These are phyloP conservation scores for Uria aalge DNA, from an alignment of 2,113 vertebrate genomes.

Conservation along the genomic window DNA sequence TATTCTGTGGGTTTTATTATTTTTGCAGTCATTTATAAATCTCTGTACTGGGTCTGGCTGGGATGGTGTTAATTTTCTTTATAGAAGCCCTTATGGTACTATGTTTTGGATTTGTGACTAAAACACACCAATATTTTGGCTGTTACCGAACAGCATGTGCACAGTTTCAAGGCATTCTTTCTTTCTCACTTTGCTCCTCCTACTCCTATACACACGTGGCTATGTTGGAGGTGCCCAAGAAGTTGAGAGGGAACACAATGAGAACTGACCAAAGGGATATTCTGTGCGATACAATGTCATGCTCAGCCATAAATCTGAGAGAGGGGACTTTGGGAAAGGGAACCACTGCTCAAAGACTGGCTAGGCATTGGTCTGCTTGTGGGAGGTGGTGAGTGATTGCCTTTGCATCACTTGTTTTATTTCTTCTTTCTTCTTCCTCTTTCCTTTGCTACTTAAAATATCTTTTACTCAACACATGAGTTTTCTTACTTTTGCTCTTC, in stretches of 20 bases:
- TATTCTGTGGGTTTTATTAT: background rate
- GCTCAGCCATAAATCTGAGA: background rate
- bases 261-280: background rate
- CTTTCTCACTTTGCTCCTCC: background rate
- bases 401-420: background rate
- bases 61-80: background rate
- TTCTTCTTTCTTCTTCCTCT: conserved; percentile 13
- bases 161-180: background rate
- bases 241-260: background rate
- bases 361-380: background rate
- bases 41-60: background rate
- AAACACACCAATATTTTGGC: background rate
- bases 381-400: background rate
- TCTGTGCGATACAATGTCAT: background rate
- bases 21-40: background rate
- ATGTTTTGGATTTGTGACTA: background rate
- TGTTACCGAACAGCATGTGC: background rate
- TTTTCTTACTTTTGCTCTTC: background rate
- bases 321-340: background rate
- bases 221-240: background rate
- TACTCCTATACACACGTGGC: background rate
- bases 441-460: background rate
- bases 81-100: background rate
- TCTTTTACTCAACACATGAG: background rate
- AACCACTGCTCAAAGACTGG: background rate